Evolutionary conservation across 2,797 vertebrate genomes (phyloP).

Genomic region (Enteromius treurensis): DNA sequence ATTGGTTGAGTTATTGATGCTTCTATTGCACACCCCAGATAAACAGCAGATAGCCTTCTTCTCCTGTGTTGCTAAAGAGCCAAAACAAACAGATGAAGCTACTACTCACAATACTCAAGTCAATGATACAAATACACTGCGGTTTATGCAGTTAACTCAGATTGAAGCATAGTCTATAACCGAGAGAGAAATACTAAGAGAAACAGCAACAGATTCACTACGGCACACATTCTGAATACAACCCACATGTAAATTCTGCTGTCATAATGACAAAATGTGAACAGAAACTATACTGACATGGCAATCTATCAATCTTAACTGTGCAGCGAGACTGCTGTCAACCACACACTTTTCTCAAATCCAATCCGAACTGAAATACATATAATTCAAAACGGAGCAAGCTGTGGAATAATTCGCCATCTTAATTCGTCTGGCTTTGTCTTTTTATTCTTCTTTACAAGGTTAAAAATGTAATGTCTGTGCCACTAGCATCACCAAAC

Average conservation of each 20-base stretch:
- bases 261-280: conserved; percentile 61
- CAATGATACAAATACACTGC: not conserved
- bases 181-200: not conserved
- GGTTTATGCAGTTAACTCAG: not conserved
- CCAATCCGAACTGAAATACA: conserved; percentile 21
- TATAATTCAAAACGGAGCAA: conserved; percentile 29
- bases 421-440: not conserved
- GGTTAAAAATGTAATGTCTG: not conserved
- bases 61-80: not conserved
- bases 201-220: not conserved
- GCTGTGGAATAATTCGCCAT: not conserved
- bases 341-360: conserved; percentile 21
- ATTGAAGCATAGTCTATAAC: not conserved
- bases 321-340: conserved; percentile 29
- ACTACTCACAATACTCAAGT: not conserved
- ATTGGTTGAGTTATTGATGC: not conserved
- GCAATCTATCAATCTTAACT: conserved; percentile 28
- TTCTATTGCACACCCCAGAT: conserved; percentile 10
- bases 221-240: not conserved
- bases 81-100: not conserved
- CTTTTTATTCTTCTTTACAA: not conserved
- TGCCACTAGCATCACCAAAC: not conserved
- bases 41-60: not conserved
- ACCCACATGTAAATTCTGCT: conserved; percentile 37
- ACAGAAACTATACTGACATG: conserved; percentile 30